Base-by-base conservation (phyloP, 2,888 invertebrate genomes). In the Esperia sulphurella region DNA sequence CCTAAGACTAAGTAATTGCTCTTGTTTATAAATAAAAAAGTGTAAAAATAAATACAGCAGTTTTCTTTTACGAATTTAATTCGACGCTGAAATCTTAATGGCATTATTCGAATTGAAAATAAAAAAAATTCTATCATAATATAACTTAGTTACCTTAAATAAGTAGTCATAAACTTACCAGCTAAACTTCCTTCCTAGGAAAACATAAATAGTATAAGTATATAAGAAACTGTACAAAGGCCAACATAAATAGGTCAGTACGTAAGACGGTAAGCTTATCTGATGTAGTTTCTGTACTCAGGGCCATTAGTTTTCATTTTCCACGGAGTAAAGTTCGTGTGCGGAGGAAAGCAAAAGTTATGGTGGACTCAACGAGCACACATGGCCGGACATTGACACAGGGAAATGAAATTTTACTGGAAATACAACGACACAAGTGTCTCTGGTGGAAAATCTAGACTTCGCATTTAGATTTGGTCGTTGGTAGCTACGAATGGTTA, bases 321-420 rank as follows among this genome's bases (percentile, higher is more conserved):
- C 65, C 65, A 61, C 72, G 72, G 62, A 69, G 63, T 61, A 64
- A 64, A 67, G 62, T 65, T 10, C 21, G 59, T 65, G 61, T 21
- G 59, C 62, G 61, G 57, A 70, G 68, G 68, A 80, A 84, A 88
- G 72, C 69, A 71, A 71, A 83, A 86, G 71, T 75, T 84, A 86
- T 77, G 69, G 77, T 69, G 61, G 71, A 76, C 73, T 75, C 77
- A 35, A 72, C 60, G 65, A 43, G 8, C 35, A 54, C 55, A 61
- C 58, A 58, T 53, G 55, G 57, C 54, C 56, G 59, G 59, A 59
- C 59, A 63, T 64, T 67, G 63, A 62, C 70, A 65, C 51, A 56
- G 53, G 63, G 62, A 51, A 49, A 54, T 50, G 52, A 55, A 60
- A 63, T 60, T 50, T 63, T 57, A 12, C 54, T 21, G 39, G 40